Base-by-base conservation (phyloP, 1,140 invertebrate species). In the Drosophila athabasca region DNA sequence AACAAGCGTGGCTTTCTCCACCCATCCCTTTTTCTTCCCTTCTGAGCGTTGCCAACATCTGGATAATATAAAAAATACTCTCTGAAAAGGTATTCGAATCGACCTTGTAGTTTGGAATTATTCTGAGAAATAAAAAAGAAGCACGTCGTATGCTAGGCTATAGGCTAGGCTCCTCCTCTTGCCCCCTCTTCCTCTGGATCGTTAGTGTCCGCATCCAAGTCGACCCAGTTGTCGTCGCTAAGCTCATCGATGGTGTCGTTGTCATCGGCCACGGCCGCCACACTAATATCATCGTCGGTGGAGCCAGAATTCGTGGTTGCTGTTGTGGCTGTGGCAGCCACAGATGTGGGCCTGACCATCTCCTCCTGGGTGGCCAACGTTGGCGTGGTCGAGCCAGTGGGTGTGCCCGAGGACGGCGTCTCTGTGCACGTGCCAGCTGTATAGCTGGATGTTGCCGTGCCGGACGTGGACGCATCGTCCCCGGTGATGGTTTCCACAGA, bases 171-270 rank as follows among this genome's bases (percentile, higher is more conserved):
- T 49, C 46, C 46, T 11, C 46, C 46, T 22, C 46, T 49, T 1
- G 35, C 35, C 4, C 35, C 11, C 11, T 39, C 35, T 26, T 74
- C 48, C 13, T 61, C 24, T 0, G 24, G 4, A 26, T 26, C 57
- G 17, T 79, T 55, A 8, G 50, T 64, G 24, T 76, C 81, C 24
- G 79, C 72, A 31, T 85, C 79, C 22, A 82, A 41, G 15, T 87
- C 82, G 26, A 78, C 69, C 81, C 81, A 85, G 52, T 85, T 76
- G 48, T 85, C 81, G 19, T 85, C 81, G 41, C 81, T 85, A n/a
- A 85, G 61, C 29, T 85, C 81, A 24, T 73, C 81, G 6, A 82
- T 62, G 29, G 81, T 87, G 43, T 85, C 82, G 43, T 62, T 79
- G 5, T 87, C 82, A 61, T 87, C 83, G 9, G 41, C 60, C 0